Base-by-base conservation (phyloP, 2,888 invertebrate species). In the Volucella inanis region DNA sequence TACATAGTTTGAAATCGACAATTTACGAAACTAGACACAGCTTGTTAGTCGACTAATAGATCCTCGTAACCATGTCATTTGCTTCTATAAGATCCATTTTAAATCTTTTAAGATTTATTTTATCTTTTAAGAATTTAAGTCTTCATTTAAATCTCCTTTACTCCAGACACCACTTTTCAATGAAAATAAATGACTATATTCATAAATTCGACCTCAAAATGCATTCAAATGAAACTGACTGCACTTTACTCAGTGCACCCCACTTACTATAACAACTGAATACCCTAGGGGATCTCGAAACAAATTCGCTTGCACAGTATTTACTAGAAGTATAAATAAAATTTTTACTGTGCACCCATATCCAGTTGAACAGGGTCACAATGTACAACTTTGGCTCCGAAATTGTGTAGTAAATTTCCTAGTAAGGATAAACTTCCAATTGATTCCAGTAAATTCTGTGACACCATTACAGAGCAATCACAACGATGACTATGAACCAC, bases 361-460 rank as follows among this genome's bases (percentile, higher is more conserved):
- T 64, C 11, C 12, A 41, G 62, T 54, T 62, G 54, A 18, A 15
- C 45, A 43, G 65, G 15, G 2, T 18, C 15, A 31, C 55, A 18
- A 47, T 55, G 47, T 74, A 64, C 45, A 47, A 39, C 47, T 14
- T 22, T 31, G 47, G 18, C 11, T 47, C 64, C 41, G 47, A 57
- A 65, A 75, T 57, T 31, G 55, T 41, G 43, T 31, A 55, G 50
- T 75, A 65, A 75, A 75, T 49, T 57, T 22, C 8, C 43, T 41
- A 57, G 57, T 75, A 75, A 75, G 65, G 49, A 65, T 57, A 57
- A 65, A 57, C 57, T 47, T 57, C 57, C 75, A 57, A 49, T 22
- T 47, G 41, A 18, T 41, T 41, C 22, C 62, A 54, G 39, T 22
- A 14, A 11, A 45, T n/a, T 39, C 59, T 49, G 57, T 39, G 43